A percentile compares a stretch with the other conserved stretches of the same genome.
Conservation (phyloP, 2,888 invertebrate genomes). For the Coelogynopora nodosa region DNA sequence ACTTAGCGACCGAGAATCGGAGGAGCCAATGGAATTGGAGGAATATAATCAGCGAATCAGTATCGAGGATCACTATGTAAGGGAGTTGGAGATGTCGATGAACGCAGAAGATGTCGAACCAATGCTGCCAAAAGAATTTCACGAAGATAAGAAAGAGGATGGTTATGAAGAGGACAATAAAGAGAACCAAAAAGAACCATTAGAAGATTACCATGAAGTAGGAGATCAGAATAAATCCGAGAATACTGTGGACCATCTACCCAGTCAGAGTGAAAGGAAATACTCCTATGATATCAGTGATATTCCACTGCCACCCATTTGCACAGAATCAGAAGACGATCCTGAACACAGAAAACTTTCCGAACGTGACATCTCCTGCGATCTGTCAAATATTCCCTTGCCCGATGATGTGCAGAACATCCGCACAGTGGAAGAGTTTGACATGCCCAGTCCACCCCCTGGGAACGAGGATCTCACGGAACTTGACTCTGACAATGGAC, state of each 20-base stretch:
- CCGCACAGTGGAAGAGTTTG: neutral
- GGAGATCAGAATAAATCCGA: neutral
- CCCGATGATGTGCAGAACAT: neutral
- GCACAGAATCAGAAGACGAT: neutral
- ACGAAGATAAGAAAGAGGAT: neutral
- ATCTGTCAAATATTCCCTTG: neutral
- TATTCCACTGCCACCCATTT: neutral
- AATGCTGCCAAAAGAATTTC: neutral
- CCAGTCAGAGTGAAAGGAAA: neutral
- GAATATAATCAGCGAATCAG: too few relatives aligned
- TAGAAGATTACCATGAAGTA: too few relatives aligned
- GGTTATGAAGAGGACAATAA: neutral
- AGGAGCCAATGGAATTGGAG: neutral
- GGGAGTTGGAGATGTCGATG: too few relatives aligned
- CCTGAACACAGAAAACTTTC: neutral
- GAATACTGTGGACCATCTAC: neutral
- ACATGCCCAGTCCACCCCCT: neutral
- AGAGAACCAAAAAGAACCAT: neutral
- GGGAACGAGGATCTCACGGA: neutral
- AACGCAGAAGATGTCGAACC: neutral
- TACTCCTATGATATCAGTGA: neutral
- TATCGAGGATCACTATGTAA: too few relatives aligned
- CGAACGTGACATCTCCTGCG: neutral
- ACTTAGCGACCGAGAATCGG: too few relatives aligned
- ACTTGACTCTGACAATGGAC: neutral